A percentile compares a stretch with the other conserved stretches of the same genome.
Conservation (phyloP, 2,113 vertebrate genomes). For the Connochaetes taurinus region DNA sequence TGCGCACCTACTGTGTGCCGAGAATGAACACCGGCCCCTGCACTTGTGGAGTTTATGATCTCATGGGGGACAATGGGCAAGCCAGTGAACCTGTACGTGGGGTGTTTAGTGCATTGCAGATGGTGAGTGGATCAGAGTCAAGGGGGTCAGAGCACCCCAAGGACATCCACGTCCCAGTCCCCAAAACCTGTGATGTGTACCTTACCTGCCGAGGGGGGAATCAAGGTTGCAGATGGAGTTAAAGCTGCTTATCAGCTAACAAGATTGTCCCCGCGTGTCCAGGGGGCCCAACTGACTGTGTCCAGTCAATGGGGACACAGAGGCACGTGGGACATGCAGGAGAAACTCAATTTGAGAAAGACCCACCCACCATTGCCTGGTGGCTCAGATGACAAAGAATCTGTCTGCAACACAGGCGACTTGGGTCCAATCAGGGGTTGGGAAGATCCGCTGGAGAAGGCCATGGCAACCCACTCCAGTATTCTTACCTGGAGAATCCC, state of each 20-base stretch:
- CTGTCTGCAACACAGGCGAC: not conserved
- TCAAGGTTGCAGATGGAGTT: not conserved
- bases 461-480: not conserved
- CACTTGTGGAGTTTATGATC: accelerated
- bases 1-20: not conserved
- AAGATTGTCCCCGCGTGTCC: accelerated
- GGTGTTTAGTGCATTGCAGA: not conserved
- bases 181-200: accelerated
- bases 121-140: not conserved
- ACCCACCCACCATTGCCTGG: not conserved
- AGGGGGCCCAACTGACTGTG: accelerated
- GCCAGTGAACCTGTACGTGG: not conserved
- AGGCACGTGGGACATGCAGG: not conserved
- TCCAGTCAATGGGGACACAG: accelerated
- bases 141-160: not conserved
- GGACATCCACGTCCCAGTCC: accelerated
- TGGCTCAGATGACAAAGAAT: not conserved
- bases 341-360: accelerated
- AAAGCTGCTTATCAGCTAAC: not conserved
- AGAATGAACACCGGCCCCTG: not conserved
- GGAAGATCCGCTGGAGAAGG: not conserved
- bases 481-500: not conserved
- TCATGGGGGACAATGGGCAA: not conserved
- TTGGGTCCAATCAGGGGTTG: not conserved
- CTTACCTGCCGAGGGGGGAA: accelerated